Conservation (phyloP, 2,888 invertebrate genomes). For the Drosophila borborema region DNA sequence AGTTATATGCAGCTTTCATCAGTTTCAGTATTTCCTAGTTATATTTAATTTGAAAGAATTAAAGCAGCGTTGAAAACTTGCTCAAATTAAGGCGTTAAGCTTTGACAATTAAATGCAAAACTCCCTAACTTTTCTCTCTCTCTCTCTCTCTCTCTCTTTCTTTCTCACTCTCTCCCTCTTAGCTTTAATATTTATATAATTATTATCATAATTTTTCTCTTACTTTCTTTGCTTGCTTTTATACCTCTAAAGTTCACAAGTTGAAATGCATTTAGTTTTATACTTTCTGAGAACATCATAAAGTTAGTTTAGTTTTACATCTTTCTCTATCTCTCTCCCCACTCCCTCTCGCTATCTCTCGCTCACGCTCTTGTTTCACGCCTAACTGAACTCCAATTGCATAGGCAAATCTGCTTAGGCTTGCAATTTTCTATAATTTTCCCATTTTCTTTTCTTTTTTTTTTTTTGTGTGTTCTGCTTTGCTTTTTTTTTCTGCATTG, state of each 20-base stretch:
- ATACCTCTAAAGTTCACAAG: neutral
- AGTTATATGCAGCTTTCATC: too few species aligned
- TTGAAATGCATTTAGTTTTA: neutral
- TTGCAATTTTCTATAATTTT: conserved; percentile 57
- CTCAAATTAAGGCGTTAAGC: too few species aligned
- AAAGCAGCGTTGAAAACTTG: too few species aligned
- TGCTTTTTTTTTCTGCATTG: neutral
- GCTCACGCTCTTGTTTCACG: conserved; percentile 5
- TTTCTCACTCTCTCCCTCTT: too few species aligned
- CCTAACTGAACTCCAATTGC: conserved; percentile 38
- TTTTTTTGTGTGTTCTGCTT: neutral
- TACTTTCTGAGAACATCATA: conserved; percentile 12
- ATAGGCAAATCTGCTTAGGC: conserved; percentile 63
- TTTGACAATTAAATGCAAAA: too few species aligned
- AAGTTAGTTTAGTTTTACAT: conserved; percentile 3
- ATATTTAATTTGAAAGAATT: too few species aligned
- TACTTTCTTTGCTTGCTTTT: neutral
- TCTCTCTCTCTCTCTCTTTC: too few species aligned
- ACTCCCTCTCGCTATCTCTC: too few species aligned
- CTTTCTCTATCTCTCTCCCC: neutral
- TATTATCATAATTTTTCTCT: neutral
- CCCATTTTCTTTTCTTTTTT: neutral
- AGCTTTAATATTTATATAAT: too few species aligned
- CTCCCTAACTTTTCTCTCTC: too few species aligned
- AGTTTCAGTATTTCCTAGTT: too few species aligned